Evolutionary conservation across 2,888 invertebrate genomes (phyloP), one percentile per base, ranked within the genome.

Genomic region (Metacarcinus magister): DNA sequence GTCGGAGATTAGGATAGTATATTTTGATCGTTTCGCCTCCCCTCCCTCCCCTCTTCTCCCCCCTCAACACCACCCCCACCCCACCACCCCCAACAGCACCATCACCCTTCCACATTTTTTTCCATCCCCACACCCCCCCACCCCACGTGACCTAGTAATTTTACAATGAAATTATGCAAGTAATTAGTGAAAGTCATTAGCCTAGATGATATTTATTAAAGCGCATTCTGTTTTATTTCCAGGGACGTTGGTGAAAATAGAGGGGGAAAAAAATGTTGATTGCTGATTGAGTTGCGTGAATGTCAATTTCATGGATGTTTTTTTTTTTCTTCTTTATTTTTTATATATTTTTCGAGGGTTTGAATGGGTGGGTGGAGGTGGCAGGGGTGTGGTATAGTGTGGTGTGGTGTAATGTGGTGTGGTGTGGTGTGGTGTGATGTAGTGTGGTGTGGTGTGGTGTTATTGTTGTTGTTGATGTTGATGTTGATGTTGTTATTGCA

Each of bases 221-320:
- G 82, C 82, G 82, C 82, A 82, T 82, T 82, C 82, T 82, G 82
- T 82, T 82, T 82, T 82, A 82, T 82, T 32, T 82, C 82, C 82
- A 28, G 82, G 82, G 32, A 28, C 32, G 82, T 32, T 82, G 28
- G 32, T 32, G 32, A 32, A 82, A 32, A 82, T 82, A 82, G 82
- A 82, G 32, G 28, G 32, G 28, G 28, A 32, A 32, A 44, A 46
- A 91, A 46, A 48, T 44, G 44, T 91, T 91, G 44, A 44, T 91
- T 91, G 91, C 44, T 91, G 44, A 48, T 48, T 44, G 91, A 91
- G 91, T 46, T 48, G 44, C 46, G 91, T 91, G 91, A 44, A 46
- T 91, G 91, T 91, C 44, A 46, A 91, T 91, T 48, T 91, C 46
- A 48, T 91, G 91, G 91, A 91, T 91, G 91, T 44, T 4, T 91